Conservation (phyloP, 2,888 invertebrate genomes). For the Agrochola circellaris region DNA sequence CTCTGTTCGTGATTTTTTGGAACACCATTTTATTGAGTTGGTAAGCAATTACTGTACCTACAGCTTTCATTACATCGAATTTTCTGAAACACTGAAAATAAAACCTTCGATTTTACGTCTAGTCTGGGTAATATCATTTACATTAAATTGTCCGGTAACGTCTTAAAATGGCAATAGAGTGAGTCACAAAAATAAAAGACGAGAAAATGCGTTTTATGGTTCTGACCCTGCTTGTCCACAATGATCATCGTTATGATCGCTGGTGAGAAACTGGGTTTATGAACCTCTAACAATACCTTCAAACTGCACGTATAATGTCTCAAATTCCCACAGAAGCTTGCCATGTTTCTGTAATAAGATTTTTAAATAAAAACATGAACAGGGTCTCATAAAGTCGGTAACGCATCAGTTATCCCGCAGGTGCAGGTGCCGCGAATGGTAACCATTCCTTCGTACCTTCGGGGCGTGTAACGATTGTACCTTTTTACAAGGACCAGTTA, state of each 20-base stretch:
- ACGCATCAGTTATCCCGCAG: slow-evolving; percentile 35
- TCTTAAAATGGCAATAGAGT: slow-evolving; percentile 19
- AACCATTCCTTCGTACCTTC: slow-evolving; percentile 26
- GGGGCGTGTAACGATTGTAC: slow-evolving; percentile 14
- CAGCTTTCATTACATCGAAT: slow-evolving; percentile 1
- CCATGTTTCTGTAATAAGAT: slow-evolving; percentile 30
- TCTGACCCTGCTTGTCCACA: slow-evolving; percentile 13
- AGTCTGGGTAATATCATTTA: slow-evolving; percentile 12
- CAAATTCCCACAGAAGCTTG: slow-evolving; percentile 5
- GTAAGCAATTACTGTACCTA: neutral
- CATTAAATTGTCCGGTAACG: slow-evolving; percentile 23
- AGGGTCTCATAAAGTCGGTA: slow-evolving; percentile 26
- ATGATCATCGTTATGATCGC: slow-evolving; percentile 19
- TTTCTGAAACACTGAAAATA: neutral
- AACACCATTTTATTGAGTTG: neutral
- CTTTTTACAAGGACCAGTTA: slow-evolving; percentile 34
- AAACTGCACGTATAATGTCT: slow-evolving; percentile 3
- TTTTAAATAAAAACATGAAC: slow-evolving; percentile 34
- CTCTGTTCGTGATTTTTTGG: neutral
- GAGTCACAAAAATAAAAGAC: slow-evolving; percentile 24
- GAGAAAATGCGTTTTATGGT: slow-evolving; percentile 44
- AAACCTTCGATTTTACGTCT: slow-evolving; percentile 12
- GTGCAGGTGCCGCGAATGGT: slow-evolving; percentile 41
- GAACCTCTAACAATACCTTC: neutral
- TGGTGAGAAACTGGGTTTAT: slow-evolving; percentile 3